These are phyloP conservation scores for Notothenia rossii DNA, from an alignment of 2,113 vertebrate genomes.

Conservation along the genomic window DNA sequence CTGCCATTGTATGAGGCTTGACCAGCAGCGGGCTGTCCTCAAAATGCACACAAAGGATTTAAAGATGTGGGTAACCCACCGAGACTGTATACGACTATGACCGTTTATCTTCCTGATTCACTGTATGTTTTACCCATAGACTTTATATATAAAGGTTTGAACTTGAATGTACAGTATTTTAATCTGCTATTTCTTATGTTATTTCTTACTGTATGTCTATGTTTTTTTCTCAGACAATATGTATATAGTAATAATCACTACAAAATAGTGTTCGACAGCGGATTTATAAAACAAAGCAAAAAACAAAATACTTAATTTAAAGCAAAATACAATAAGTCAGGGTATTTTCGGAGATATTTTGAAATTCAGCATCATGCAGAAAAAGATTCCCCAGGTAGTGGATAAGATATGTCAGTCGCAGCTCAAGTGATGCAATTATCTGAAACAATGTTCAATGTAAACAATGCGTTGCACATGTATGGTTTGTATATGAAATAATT, in stretches of 20 bases:
- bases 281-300: constrained; percentile 55
- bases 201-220: constrained; percentile 28
- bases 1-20: constrained; percentile 81
- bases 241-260: constrained; percentile 23
- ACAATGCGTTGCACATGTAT: constrained; percentile 28
- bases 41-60: constrained; percentile 72
- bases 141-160: not conserved
- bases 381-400: constrained; percentile 33
- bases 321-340: constrained; percentile 59
- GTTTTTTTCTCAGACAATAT: constrained; percentile 24
- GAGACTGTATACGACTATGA: constrained; percentile 34
- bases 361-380: constrained; percentile 61
- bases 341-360: constrained; percentile 47
- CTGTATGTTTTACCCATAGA: constrained; percentile 31
- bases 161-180: constrained; percentile 32
- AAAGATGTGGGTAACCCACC: constrained; percentile 34
- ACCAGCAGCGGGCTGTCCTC: constrained; percentile 65
- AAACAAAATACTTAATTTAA: constrained; percentile 59
- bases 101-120: constrained; percentile 45
- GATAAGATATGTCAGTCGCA: constrained; percentile 27
- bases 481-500: constrained; percentile 14
- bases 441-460: constrained; percentile 41
- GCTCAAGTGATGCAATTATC: constrained; percentile 33
- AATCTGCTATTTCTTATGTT: constrained; percentile 38
- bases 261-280: constrained; percentile 44